A percentile compares a stretch with the other conserved stretches of the same genome.
These are phyloP conservation scores for Corythaeola cristata DNA, from an alignment of 2,113 vertebrate species.

Conservation along the genomic window DNA sequence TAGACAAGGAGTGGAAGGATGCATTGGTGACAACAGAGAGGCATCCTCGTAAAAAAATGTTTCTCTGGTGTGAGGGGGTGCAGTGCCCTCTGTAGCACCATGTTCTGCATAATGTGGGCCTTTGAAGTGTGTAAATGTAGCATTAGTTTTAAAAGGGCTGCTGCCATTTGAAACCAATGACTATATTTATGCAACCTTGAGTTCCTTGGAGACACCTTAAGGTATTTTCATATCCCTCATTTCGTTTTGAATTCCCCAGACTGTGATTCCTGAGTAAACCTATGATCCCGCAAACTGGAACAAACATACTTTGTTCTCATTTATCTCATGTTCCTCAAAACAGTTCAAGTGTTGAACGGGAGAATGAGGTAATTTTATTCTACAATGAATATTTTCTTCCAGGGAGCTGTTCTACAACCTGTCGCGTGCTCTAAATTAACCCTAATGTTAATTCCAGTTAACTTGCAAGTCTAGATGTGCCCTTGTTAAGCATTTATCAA, in stretches of 20 bases:
- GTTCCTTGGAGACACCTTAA: not conserved
- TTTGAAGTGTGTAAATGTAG: not conserved
- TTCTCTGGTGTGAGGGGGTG: not conserved
- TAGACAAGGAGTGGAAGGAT: not conserved
- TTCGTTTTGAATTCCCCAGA: not conserved
- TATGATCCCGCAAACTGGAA: not conserved
- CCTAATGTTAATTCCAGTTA: not conserved
- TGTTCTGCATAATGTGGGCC: not conserved
- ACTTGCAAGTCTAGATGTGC: not conserved
- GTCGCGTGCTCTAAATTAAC: not conserved
- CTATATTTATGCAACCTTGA: not conserved
- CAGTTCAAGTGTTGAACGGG: not conserved
- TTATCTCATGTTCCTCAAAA: conserved; percentile 22
- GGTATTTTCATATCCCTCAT: conserved; percentile 10
- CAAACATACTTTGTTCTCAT: conserved; percentile 20
- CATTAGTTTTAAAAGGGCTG: not conserved
- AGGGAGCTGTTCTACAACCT: not conserved
- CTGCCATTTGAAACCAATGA: not conserved
- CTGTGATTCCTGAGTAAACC: conserved; percentile 4
- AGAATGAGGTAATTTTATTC: conserved; percentile 10
- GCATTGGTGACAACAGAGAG: not conserved
- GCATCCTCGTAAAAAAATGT: accelerated
- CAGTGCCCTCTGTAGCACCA: not conserved
- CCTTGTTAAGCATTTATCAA: conserved; percentile 18
- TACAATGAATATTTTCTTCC: not conserved